Evolutionary conservation across 2,797 vertebrate species (phyloP).

Genomic region (Dryobates pubescens): DNA sequence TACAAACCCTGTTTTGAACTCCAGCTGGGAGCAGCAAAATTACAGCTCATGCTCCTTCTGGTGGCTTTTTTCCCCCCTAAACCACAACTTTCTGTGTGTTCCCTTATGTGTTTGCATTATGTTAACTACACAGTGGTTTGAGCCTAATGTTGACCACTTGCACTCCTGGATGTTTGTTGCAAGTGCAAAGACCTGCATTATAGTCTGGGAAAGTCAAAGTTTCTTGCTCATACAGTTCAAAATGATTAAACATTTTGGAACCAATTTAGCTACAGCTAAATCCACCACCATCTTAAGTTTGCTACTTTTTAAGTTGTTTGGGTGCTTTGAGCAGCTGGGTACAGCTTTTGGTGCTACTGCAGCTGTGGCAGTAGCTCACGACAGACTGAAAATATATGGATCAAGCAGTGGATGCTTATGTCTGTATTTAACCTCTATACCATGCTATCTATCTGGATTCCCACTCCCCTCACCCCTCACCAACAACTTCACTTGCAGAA

Average conservation of each 20-base stretch:
- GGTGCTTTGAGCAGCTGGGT: neutral
- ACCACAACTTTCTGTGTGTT: neutral
- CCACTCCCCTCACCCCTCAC: neutral
- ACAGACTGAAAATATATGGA: neutral
- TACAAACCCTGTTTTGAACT: neutral
- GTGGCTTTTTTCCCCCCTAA: neutral
- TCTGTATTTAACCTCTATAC: neutral
- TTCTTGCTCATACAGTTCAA: neutral
- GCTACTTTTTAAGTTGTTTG: neutral
- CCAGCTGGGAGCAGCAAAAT: neutral
- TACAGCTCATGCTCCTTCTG: neutral
- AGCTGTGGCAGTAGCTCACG: neutral
- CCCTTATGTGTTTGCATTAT: neutral
- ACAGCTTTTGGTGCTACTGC: neutral
- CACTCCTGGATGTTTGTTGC: neutral
- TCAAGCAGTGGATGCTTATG: fast-evolving
- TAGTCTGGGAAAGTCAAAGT: neutral
- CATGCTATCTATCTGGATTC: neutral
- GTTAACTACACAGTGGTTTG: neutral
- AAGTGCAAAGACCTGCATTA: neutral
- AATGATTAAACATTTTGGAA: neutral
- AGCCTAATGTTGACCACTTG: neutral
- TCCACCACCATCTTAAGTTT: neutral
- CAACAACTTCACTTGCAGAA: neutral
- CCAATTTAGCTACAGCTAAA: neutral